These are phyloP conservation scores for Limnephilus auricula DNA, from an alignment of 2,888 invertebrate genomes.

Conservation along the genomic window DNA sequence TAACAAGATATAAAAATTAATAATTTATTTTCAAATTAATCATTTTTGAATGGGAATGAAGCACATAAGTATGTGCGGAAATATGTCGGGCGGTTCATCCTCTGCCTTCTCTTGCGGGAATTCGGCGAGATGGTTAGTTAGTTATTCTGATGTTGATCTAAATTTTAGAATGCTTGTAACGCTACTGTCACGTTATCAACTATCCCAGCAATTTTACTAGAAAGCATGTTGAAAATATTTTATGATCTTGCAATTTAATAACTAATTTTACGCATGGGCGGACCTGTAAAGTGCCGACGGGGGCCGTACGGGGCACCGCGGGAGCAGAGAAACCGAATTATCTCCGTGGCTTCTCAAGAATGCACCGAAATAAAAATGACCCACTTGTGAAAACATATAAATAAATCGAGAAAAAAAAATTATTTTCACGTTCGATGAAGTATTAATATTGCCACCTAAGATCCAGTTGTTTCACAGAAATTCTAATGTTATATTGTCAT, in stretches of 20 bases:
- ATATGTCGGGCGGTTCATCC: too few species aligned
- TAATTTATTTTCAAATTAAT: too few species aligned
- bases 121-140: background rate
- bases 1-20: too few species aligned
- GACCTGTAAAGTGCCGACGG: background rate
- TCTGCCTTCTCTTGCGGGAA: too few species aligned
- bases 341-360: background rate
- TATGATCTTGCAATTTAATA: background rate
- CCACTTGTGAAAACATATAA: background rate
- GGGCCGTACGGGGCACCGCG: background rate
- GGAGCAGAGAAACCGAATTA: background rate
- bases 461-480: too few species aligned
- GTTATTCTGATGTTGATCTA: background rate
- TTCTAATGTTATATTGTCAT: too few species aligned
- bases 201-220: background rate
- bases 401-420: background rate
- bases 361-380: background rate
- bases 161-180: background rate
- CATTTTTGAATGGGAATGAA: too few species aligned
- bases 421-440: background rate
- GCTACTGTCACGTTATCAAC: background rate
- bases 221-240: background rate
- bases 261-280: background rate
- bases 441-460: background rate
- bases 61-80: too few species aligned